Conservation (phyloP, 2,888 invertebrate genomes). For the Digitonthophagus gazella region DNA sequence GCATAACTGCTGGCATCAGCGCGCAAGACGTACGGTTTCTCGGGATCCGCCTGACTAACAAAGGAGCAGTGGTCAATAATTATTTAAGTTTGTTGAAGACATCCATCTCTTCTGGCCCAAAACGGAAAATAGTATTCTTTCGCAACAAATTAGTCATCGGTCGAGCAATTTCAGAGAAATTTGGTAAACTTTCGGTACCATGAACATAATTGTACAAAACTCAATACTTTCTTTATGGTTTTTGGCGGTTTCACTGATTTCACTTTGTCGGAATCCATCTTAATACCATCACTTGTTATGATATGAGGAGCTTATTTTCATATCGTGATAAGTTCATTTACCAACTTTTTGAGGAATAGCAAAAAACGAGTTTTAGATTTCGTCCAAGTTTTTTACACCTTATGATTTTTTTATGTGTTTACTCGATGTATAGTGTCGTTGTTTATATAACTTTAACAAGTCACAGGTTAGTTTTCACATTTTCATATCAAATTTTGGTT, state of each 20-base stretch:
- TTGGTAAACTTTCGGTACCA: constrained; percentile 31
- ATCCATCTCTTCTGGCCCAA: constrained; percentile 21
- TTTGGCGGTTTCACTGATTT: constrained; percentile 21
- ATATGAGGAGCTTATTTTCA: constrained; percentile 32
- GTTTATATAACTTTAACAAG: background rate
- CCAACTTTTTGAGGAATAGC: background rate
- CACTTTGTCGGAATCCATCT: constrained; percentile 23
- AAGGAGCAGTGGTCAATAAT: constrained; percentile 27
- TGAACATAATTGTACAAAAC: constrained; percentile 29
- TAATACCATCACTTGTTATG: constrained; percentile 22
- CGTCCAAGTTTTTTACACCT: background rate
- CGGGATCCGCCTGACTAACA: constrained; percentile 32
- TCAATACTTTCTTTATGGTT: constrained; percentile 17
- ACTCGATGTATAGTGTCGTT: background rate
- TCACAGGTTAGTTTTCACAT: background rate
- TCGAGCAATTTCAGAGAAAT: constrained; percentile 27
- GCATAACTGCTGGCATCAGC: constrained; percentile 27
- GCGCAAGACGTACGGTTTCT: constrained; percentile 33
- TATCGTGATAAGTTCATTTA: no score
- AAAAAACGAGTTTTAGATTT: constrained; percentile 13
- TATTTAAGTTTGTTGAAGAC: constrained; percentile 18
- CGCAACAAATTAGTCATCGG: constrained; percentile 27
- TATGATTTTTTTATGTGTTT: background rate
- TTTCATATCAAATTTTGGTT: background rate
- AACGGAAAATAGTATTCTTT: constrained; percentile 28